Conservation (phyloP, 2,113 vertebrate genomes). For the Malurus elegans region DNA sequence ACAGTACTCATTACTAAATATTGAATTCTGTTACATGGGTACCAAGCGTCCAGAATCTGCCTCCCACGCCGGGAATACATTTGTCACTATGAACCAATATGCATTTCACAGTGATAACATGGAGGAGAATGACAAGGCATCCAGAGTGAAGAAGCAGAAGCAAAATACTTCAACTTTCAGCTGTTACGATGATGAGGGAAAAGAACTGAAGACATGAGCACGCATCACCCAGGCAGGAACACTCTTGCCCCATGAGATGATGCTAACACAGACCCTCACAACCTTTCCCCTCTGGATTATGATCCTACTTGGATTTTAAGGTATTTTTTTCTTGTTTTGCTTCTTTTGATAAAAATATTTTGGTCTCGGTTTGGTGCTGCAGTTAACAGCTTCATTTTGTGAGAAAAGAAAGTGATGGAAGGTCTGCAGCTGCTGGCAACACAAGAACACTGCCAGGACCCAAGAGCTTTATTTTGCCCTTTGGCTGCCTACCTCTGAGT, state of each 20-base stretch:
- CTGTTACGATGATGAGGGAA: background rate
- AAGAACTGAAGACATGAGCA: fast-evolving
- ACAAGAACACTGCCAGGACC: background rate
- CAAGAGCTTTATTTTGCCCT: background rate
- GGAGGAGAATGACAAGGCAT: background rate
- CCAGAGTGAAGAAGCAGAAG: background rate
- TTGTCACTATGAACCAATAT: background rate
- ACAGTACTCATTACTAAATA: background rate
- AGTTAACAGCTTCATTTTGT: background rate
- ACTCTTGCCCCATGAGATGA: background rate
- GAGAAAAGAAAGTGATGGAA: background rate
- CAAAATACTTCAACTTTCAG: background rate
- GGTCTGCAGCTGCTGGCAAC: background rate
- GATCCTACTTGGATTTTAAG: background rate
- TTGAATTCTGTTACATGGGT: background rate
- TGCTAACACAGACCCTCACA: background rate
- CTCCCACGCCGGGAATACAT: background rate
- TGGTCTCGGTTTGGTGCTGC: background rate
- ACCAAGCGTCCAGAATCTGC: background rate
- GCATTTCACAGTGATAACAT: background rate
- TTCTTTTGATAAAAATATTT: background rate
- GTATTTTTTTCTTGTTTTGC: background rate
- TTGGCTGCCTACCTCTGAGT: background rate
- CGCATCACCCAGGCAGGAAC: background rate
- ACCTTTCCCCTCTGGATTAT: background rate